Base-by-base conservation (phyloP, 2,888 invertebrate species). In the Limnephilus marmoratus region DNA sequence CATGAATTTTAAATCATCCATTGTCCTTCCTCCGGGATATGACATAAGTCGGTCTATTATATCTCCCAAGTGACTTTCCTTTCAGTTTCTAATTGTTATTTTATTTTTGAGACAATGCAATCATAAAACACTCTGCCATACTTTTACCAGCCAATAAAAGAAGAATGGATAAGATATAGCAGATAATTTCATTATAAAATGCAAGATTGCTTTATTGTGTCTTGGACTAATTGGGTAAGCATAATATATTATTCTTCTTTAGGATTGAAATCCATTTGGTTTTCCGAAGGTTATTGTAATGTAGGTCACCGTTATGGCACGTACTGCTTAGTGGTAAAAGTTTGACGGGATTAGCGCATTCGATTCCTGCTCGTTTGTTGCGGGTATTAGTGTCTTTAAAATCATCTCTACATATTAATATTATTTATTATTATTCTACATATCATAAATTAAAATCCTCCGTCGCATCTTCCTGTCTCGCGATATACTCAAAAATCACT, bases 1-100 rank as follows among this genome's bases (percentile, higher is more conserved):
- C 68, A 89, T 89, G n/a, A 89, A 80, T 37, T 80, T 89, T 41
- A 89, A 89, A 89, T n/a, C 31, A 37, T 41, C 88, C 34, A 89
- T 89, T 89, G 88, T 89, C 34, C 80, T 80, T 89, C 24, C 31
- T 11, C 80, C 88, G 13, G 31, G 13, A 4, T 80, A 37, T 89
- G 88, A 89, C 88, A 80, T 89, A 89, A 89, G 24, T 18, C 37
- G 24, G 24, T 37, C 80, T 89, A n/a, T 89, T 81, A 80, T 31
- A 41, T 80, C 81, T 34, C 68, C 68, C 80, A 37, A 81, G 68
- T 5, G 81, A 81, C 88, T 89, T 89, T 89, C 80, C 88, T 89
- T 89, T 80, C 41, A 37, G 31, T 89, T 37, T 89, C n/a, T 80
- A 89, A 89, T 80, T 37, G 88, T 34, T 80, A n/a, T 41, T 80